phyloP scores from a whole-genome alignment of 2,797 vertebrate genomes.

The Etheostoma perlongum region DNA sequence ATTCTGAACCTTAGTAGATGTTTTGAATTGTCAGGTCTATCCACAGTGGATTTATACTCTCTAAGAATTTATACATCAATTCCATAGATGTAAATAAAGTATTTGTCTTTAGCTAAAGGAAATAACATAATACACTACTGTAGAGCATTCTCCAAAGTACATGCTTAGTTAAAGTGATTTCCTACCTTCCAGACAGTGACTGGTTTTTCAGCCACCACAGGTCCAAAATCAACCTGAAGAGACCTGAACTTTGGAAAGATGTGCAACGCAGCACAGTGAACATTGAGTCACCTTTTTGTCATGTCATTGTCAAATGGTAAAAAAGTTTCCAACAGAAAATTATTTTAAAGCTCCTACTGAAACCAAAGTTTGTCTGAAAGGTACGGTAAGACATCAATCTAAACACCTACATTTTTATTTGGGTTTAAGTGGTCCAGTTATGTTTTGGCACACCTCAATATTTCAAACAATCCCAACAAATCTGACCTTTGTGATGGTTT shows the following conservation, averaged over 20 bases:
- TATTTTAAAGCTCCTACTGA: not conserved
- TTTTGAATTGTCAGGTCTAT: not conserved
- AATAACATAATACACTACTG: not conserved
- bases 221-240: not conserved
- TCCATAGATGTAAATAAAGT: not conserved
- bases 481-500: not conserved
- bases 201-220: not conserved
- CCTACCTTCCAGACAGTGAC: not conserved
- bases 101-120: not conserved
- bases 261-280: not conserved
- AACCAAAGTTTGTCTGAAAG: not conserved
- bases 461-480: not conserved
- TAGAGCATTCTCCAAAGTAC: not conserved
- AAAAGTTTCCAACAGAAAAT: not conserved
- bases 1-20: not conserved
- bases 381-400: not conserved
- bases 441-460: not conserved
- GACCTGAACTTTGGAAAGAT: constrained; percentile 1
- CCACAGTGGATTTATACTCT: not conserved
- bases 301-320: too few species aligned
- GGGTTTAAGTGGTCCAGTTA: not conserved
- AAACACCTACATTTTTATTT: not conserved
- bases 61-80: not conserved
- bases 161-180: not conserved
- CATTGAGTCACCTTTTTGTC: not conserved